Conservation (phyloP, 2,113 vertebrate species). For the Abramis brama region DNA sequence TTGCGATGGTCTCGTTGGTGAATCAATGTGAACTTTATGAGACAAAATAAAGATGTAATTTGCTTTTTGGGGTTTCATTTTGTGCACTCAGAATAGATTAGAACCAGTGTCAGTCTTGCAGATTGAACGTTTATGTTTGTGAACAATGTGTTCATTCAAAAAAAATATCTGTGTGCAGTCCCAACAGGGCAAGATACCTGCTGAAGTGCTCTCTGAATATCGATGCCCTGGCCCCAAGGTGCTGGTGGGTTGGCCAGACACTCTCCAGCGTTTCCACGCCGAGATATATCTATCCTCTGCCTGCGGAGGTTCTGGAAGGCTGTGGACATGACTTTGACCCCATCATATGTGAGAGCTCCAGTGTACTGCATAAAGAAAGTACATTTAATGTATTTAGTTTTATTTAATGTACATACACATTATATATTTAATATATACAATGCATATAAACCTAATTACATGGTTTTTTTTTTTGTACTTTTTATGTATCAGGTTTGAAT, state of each 20-base stretch:
- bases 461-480: background rate
- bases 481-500: background rate
- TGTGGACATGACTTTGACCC: conserved; percentile 95
- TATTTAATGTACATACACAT: too few species aligned
- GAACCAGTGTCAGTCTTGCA: conserved; percentile 26
- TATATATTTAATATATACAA: too few species aligned
- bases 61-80: conserved; percentile 71
- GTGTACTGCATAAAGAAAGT: conserved; percentile 82
- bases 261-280: conserved; percentile 94
- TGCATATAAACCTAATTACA: background rate
- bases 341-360: conserved; percentile 93
- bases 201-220: conserved; percentile 97
- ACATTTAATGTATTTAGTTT: background rate
- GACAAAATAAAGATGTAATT: conserved; percentile 73
- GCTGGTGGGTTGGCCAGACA: conserved; percentile 97
- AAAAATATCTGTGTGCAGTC: conserved; percentile 34
- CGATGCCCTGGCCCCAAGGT: conserved; percentile 97
- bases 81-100: conserved; percentile 65
- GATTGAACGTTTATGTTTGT: conserved; percentile 13
- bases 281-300: conserved; percentile 96
- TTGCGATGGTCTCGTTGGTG: conserved; percentile 62
- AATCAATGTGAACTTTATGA: conserved; percentile 75
- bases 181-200: conserved; percentile 77
- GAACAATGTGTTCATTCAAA: conserved; percentile 9
- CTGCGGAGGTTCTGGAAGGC: conserved; percentile 94